Evolutionary conservation across 1,140 invertebrate genomes (phyloP).

Genomic region (Trichomalopsis sarcophagae): DNA sequence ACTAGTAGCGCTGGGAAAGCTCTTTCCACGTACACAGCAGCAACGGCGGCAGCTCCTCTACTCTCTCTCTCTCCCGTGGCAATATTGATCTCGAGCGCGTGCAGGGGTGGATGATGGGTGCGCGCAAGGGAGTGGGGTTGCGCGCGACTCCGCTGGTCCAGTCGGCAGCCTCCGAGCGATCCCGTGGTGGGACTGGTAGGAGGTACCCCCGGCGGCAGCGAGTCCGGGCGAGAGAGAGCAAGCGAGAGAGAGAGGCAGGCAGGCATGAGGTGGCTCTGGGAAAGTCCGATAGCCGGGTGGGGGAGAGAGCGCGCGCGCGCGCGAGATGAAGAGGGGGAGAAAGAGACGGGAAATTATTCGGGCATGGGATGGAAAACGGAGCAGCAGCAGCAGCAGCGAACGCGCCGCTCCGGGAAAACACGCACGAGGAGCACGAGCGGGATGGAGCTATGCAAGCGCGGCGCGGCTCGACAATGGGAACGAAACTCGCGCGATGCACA

Average conservation of each 20-base stretch:
- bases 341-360: conserved; percentile 14
- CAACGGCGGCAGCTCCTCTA: conserved; percentile 11
- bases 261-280: conserved; percentile 20
- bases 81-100: conserved; percentile 49
- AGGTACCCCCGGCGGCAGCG: conserved; percentile 53
- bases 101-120: conserved; percentile 51
- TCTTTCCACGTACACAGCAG: too few species aligned
- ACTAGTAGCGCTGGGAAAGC: too few species aligned
- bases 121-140: conserved; percentile 55
- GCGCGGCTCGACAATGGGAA: not conserved
- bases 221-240: not conserved
- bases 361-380: conserved; percentile 21
- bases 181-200: conserved; percentile 65
- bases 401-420: too few species aligned
- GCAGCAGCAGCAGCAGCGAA: not conserved
- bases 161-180: conserved; percentile 70
- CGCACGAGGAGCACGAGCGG: not conserved
- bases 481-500: not conserved
- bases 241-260: not conserved
- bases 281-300: not conserved
- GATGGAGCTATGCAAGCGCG: too few species aligned
- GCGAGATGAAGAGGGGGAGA: not conserved
- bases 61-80: conserved; percentile 41
- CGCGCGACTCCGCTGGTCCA: conserved; percentile 60
- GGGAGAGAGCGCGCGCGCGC: not conserved